phyloP scores from a whole-genome alignment of 2,888 invertebrate species.

The Gymnoscelis rufifasciata region DNA sequence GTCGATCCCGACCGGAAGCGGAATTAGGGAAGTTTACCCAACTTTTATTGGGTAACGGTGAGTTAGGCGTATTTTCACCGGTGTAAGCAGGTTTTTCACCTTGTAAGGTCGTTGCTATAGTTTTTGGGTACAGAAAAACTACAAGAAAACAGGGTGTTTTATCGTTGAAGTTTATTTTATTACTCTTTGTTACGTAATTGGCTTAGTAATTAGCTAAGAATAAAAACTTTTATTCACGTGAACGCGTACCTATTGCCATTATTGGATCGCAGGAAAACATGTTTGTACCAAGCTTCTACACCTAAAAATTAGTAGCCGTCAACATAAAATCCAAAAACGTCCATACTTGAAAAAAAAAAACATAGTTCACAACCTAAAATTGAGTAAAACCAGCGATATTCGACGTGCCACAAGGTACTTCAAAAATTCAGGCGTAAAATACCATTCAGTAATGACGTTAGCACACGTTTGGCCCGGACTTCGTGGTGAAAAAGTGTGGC shows the following conservation, averaged over 20 bases:
- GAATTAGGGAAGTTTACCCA: conserved; percentile 34
- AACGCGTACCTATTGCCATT: no score
- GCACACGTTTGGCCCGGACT: conserved; percentile 12
- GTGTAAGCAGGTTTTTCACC: conserved; percentile 17
- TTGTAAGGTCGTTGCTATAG: conserved; percentile 9
- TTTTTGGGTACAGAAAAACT: neutral
- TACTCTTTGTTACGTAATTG: neutral
- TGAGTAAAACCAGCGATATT: neutral
- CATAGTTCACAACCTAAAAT: no score
- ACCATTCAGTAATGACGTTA: conserved; percentile 18
- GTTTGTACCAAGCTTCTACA: no score
- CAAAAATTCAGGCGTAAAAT: conserved; percentile 17
- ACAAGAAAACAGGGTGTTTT: neutral
- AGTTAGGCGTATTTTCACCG: conserved; percentile 32
- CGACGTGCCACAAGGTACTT: conserved; percentile 6
- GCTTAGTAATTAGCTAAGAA: no score
- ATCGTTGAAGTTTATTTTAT: neutral
- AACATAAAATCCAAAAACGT: no score
- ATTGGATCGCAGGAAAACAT: no score
- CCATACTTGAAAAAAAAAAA: no score
- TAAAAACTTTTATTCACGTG: no score
- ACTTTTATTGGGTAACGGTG: conserved; percentile 42
- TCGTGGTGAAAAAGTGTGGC: neutral
- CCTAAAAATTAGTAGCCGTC: no score
- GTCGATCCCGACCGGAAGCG: conserved; percentile 27